These are phyloP conservation scores for Psittacara wagleri DNA, from an alignment of 2,113 vertebrate species.

Conservation along the genomic window DNA sequence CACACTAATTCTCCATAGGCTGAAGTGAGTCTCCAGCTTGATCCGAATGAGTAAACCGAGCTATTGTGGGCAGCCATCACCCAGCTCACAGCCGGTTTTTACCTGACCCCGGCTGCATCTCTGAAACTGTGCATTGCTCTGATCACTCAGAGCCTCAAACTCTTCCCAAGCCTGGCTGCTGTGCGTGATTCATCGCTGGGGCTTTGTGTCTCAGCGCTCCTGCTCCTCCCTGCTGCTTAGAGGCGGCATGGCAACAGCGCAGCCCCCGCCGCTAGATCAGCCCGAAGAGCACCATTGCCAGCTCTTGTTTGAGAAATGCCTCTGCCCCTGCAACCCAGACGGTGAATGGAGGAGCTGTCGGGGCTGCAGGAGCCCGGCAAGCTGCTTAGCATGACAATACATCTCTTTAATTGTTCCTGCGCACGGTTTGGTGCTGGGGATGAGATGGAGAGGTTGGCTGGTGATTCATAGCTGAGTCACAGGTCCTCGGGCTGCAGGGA, in stretches of 20 bases:
- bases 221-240: background rate
- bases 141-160: background rate
- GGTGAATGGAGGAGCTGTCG: background rate
- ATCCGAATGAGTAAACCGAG: accelerated
- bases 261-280: background rate
- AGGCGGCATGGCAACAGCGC: background rate
- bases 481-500: background rate
- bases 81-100: background rate
- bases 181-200: background rate
- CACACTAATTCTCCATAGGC: background rate
- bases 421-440: background rate
- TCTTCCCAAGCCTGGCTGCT: background rate
- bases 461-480: background rate
- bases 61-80: background rate
- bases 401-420: background rate
- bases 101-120: background rate
- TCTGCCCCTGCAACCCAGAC: background rate
- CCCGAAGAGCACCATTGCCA: background rate
- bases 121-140: background rate
- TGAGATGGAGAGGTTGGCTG: background rate
- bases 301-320: background rate
- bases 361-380: background rate
- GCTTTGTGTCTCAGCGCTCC: accelerated
- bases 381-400: background rate
- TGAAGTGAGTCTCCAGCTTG: background rate